Base-by-base conservation (phyloP, 64 coral and sea anemone species). In the Actinia equina region DNA sequence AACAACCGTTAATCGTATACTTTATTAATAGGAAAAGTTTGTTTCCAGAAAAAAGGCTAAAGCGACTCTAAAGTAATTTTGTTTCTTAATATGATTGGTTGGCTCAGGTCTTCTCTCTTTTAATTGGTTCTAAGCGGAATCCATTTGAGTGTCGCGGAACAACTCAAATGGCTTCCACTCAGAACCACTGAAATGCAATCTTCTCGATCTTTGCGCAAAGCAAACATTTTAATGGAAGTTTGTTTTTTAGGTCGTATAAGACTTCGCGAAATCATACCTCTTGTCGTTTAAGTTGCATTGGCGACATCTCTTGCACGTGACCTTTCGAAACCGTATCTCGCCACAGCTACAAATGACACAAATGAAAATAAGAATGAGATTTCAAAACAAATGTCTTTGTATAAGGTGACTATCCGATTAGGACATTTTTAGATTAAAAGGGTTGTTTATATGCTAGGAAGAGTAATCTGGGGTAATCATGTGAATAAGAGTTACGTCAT, bases 261-360 rank as follows among this genome's bases (percentile, higher is more conserved):
- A 25, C 1, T 7, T 37, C n/a, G n/a, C n/a, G 25, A 46, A 15
- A 18, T 30, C 26, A 1, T 60, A 92, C 90, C 85, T 92, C 90
- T 54, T 92, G 90, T 59, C 90, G 77, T 77, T 83, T 92, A 17
- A 92, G 86, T 83, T 92, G 84, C 25, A 86, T 92, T 59, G 64
- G 90, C 42, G 90, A 92, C 51, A 92, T 82, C 30, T 86, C 62
- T 74, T 83, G 59, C 85, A 86, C 17, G 86, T 52, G 12, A 17
- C 90, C 86, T 87, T 83, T 92, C 18, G 90, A 92, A 46, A 92
- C 85, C 49, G 85, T 92, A 37, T 92, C 90, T 52, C 90, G 86
- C 90, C 90, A 92, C 26, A 86, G 77, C 90, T 92, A 42, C 69
- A 16, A 22, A 83, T 6, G 51, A 17, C 14, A 74, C n/a, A 76